These are phyloP conservation scores for Spongia lamella DNA, from an alignment of 37 sponge, comb jelly and placozoan species.

Conservation along the genomic window DNA sequence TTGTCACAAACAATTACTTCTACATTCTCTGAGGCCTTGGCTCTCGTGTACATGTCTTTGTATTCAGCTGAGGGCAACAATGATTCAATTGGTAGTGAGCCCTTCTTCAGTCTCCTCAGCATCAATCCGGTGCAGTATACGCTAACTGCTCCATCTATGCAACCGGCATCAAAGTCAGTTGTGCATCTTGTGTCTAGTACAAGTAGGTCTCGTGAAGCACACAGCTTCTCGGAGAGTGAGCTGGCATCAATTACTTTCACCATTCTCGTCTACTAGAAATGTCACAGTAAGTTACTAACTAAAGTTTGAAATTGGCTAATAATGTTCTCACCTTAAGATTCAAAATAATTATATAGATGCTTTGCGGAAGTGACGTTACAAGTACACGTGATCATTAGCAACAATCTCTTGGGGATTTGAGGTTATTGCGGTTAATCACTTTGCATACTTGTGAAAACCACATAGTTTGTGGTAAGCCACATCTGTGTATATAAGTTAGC, in stretches of 20 bases:
- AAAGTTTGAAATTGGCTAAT: no score
- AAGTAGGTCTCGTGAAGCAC: constrained; percentile 16
- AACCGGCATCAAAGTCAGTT: constrained; percentile 42
- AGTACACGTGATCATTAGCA: no score
- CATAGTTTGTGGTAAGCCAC: no score
- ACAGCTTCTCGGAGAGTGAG: constrained; percentile 35
- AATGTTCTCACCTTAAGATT: neutral
- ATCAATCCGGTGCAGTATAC: constrained; percentile 48
- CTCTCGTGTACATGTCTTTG: constrained; percentile 45
- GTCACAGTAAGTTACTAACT: no score
- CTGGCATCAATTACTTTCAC: constrained; percentile 46
- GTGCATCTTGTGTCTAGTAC: constrained; percentile 49
- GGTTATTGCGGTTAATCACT: neutral
- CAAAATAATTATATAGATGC: neutral
- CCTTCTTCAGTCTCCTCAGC: constrained; percentile 64
- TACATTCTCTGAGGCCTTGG: constrained; percentile 49
- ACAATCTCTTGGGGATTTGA: neutral
- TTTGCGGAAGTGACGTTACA: neutral
- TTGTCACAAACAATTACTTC: constrained; percentile 58
- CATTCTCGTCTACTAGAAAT: no score
- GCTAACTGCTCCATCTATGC: constrained; percentile 48
- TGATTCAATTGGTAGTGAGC: constrained; percentile 44
- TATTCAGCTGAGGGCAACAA: constrained; percentile 38
- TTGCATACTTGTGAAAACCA: neutral
- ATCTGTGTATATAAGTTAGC: no score